Percentiles rank a stretch among this genome's conserved stretches.
These are phyloP conservation scores for Basileuterus tristriatus DNA, from an alignment of 2,797 vertebrate genomes.

Conservation along the genomic window DNA sequence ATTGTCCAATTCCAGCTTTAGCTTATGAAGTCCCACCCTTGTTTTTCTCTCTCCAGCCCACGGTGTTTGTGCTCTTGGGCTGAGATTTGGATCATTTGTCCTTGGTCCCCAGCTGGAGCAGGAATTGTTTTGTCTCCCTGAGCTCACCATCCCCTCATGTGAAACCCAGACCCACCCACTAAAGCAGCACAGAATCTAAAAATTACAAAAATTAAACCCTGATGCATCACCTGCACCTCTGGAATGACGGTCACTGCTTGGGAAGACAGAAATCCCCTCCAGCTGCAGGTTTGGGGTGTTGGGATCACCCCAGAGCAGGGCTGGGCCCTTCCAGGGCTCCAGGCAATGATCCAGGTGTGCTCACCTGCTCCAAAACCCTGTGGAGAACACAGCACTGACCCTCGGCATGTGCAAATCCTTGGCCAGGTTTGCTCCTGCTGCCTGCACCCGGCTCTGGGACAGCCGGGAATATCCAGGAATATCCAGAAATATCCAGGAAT, in stretches of 20 bases:
- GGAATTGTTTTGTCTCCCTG: background rate
- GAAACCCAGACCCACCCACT: background rate
- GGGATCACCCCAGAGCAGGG: background rate
- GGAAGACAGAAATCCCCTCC: background rate
- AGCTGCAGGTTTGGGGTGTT: slow-evolving; percentile 2
- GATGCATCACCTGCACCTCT: background rate
- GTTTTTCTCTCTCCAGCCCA: background rate
- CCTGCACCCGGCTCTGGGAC: background rate
- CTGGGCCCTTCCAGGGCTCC: background rate
- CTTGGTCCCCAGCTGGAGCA: background rate
- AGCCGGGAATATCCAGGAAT: too few species aligned
- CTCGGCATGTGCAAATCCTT: background rate
- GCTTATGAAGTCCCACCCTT: background rate
- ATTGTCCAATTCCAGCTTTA: background rate
- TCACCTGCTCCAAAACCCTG: background rate
- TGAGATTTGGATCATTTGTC: background rate
- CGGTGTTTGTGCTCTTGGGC: background rate
- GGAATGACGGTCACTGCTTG: background rate
- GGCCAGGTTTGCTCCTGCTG: background rate
- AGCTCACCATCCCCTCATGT: background rate
- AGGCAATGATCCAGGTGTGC: background rate
- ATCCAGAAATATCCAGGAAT: too few species aligned
- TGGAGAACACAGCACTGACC: background rate
- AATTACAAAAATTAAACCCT: background rate
- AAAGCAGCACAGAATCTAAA: background rate